phyloP scores from a whole-genome alignment of 1,140 invertebrate genomes.

The Manduca sexta region DNA sequence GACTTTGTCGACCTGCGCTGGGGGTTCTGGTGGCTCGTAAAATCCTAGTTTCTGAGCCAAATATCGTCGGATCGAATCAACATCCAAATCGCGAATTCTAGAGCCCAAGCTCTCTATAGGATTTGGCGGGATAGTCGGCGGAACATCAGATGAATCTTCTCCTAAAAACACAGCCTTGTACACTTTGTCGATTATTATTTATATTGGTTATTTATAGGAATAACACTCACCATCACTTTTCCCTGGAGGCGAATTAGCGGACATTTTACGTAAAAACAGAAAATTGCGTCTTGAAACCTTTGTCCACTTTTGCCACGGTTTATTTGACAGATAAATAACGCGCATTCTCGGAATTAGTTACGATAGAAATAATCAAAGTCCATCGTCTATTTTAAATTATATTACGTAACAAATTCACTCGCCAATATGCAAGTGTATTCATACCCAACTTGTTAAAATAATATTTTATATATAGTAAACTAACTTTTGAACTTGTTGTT shows the following conservation, averaged over 20 bases:
- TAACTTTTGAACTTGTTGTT: not conserved
- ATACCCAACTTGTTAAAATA: not conserved
- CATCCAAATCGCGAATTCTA: conserved; percentile 56
- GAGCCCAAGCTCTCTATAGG: conserved; percentile 38
- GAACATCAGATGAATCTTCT: conserved; percentile 30
- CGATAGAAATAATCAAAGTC: not conserved
- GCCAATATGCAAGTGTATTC: not conserved
- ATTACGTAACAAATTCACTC: conserved; percentile 4
- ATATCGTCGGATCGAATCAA: conserved; percentile 61
- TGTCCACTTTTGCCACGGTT: conserved; percentile 47
- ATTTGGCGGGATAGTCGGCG: conserved; percentile 47
- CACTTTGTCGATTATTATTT: conserved; percentile 14
- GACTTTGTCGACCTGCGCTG: conserved; percentile 47
- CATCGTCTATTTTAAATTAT: not conserved
- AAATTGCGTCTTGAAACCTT: conserved; percentile 57
- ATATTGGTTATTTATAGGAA: conserved; percentile 7
- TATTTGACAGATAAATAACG: conserved; percentile 55
- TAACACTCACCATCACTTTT: conserved; percentile 50
- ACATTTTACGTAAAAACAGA: conserved; percentile 54
- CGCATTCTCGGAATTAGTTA: conserved; percentile 39
- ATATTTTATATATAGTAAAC: not conserved
- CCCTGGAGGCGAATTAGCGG: conserved; percentile 58
- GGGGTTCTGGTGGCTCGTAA: conserved; percentile 40
- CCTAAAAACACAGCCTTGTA: conserved; percentile 17
- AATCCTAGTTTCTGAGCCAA: conserved; percentile 67